Base-by-base conservation (phyloP, 2,888 invertebrate species). In the Drosophila hamatofila region DNA sequence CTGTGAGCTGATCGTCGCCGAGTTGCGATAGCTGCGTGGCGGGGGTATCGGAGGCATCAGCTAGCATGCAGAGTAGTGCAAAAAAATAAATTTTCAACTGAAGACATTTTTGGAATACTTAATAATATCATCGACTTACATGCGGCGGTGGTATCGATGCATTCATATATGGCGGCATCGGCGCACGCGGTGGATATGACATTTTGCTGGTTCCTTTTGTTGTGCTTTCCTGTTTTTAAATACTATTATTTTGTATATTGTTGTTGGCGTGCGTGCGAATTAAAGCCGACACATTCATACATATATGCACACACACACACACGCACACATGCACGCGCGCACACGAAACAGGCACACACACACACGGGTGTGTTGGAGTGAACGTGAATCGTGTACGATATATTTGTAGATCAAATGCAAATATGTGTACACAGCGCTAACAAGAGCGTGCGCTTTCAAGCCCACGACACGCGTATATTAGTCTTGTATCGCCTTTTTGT, bases 131-230 rank as follows among this genome's bases (percentile, higher is more conserved):
- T 25, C 12, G 25, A 83, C 90, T 85, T 81, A 92, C 91, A 75
- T 91, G 92, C 73, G 95, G 94, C 70, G 95, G 94, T 87, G 96
- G 95, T 88, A 96, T 95, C 42, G 95, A 95, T 55, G 96, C 95
- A 79, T 96, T 95, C 92, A 96, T 95, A 56, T 95, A 96, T 57
- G 96, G 96, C 64, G 96, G 96, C 94, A 96, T 95, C 48, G 96
- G 96, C 73, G 95, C 95, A 88, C 97, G 96, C 78, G 97, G 97
- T 93, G 97, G 98, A 93, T 96, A 98, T 80, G 98, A 98, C 98
- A 98, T 98, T 39, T 71, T 83, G 46, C 55, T 44, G 73, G 59
- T 46, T 80, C 16, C 42, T 61, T 33, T 49, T 58, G n/a, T 42
- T 46, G 35, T 25, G 39, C 52, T 51, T 75, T 62, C 48, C 39